Evolutionary conservation across 2,113 vertebrate species (phyloP).

Genomic region (Colaptes auratus): DNA sequence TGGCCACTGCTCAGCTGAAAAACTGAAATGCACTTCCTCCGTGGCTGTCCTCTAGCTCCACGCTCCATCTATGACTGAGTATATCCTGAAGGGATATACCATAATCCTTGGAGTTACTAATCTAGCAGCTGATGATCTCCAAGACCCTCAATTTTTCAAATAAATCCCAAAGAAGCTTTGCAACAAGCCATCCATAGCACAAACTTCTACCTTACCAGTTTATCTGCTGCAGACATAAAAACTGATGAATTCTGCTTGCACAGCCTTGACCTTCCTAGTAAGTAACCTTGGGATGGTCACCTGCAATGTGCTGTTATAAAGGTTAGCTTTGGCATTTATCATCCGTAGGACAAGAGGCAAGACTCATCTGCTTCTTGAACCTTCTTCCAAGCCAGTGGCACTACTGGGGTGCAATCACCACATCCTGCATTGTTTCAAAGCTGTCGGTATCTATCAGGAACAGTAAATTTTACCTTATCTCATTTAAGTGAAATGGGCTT

Average conservation of each 20-base stretch:
- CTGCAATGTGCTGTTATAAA: neutral
- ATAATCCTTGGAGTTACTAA: accelerated
- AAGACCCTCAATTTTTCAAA: neutral
- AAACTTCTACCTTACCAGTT: neutral
- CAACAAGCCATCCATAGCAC: neutral
- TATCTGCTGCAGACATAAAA: neutral
- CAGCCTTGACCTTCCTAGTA: neutral
- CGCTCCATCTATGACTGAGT: neutral
- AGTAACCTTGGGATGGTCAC: neutral
- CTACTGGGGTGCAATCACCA: neutral
- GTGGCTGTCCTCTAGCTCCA: neutral
- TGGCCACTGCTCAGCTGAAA: neutral
- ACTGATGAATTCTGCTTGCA: neutral
- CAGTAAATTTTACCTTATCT: neutral
- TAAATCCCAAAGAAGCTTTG: neutral
- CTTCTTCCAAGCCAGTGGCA: neutral
- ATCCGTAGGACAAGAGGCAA: neutral
- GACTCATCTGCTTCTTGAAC: neutral
- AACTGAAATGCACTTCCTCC: neutral
- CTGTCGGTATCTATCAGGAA: neutral
- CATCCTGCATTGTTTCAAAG: neutral
- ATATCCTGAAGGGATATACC: neutral
- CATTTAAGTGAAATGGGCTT: neutral
- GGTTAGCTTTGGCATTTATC: neutral
- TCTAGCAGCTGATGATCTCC: neutral